Base-by-base conservation (phyloP, 2,888 invertebrate species). In the Acleris laterana region DNA sequence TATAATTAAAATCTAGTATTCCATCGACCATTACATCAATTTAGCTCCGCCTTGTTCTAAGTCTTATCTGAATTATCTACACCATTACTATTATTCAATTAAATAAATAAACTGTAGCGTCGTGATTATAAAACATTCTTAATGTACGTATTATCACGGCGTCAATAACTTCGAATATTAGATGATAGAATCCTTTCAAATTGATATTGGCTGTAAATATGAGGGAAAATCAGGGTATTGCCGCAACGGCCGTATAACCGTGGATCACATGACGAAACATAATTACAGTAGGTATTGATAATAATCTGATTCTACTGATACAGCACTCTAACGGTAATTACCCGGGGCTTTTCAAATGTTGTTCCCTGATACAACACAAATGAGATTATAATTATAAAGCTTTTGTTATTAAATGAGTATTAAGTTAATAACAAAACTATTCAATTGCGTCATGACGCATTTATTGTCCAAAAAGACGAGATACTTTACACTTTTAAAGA, bases 401-500 rank as follows among this genome's bases (percentile, higher is more conserved):
- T 46, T 44, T 46, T 13, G 9, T 25, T 50, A 28, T 56, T 38
- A 19, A 52, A 38, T 49, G 16, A 22, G 25, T 28, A 59, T 16
- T 28, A 13, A 13, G 19, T 28, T 19, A 22, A 16, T 25, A 38
- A 38, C 38, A 11, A 38, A 38, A 46, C 16, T 3, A 46, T 53
- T 61, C 32, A n/a, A 17, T 3, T 19, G 38, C 22, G 22, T 25
- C 17, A 28, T 19, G 19, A 19, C 19, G 3, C 38, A 20, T 13
- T 19, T 49, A 61, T 52, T 58, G 20, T n/a, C 6, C 6, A 62
- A 63, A 68, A 69, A 58, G 48, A 67, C 55, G 11, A 9, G 50
- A 46, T 32, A 63, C 44, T 69, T 67, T 63, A 64, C 60, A 56
- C 61, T 62, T 63, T 13, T 22, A 69, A 46, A 70, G 68, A 72